Evolutionary conservation across 2,888 invertebrate species (phyloP), one percentile per base, ranked within the genome.

Genomic region (Ornithoptera alexandrae): DNA sequence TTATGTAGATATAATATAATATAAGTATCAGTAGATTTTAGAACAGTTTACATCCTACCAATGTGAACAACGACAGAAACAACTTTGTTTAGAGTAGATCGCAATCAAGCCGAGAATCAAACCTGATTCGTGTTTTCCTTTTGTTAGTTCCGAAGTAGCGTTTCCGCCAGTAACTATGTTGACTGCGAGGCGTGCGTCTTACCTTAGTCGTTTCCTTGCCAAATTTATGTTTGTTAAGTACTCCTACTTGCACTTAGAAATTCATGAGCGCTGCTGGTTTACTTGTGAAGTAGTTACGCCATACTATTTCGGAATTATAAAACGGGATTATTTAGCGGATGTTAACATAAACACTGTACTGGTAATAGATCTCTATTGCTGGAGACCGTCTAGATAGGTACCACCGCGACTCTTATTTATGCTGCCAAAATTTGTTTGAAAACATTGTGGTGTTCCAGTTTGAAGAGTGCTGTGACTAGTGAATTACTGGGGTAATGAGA

Each of bases 151-250:
- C 61, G 60, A 62, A 2, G 39, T 56, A 56, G 61, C 67, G 56
- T 67, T 67, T 36, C 61, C 61, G 17, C 62, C 17, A 39, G 56
- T 67, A 67, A 67, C 61, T 50, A 67, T 67, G 67, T 67, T 62
- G 67, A 67, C 53, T 62, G n/a, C 62, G 67, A 30, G 62, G 20
- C 67, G 64, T 65, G 61, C 66, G 30, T 30, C 66, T 61, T 67
- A 67, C 61, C 53, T 36, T 4, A 65, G 57, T 7, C 58, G 58
- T 58, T 66, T 69, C 65, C 62, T 69, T 69, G 69, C 69, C 69
- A 69, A 69, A 69, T 69, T 69, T 62, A 66, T 69, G 69, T 69
- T 69, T 69, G 69, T 58, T 69, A 66, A 65, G 22, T 58, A 62
- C 69, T 69, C 66, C 65, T 59, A 62, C 62, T 46, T 10, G 24